Evolutionary conservation across 1,140 invertebrate genomes (phyloP).

Genomic region (Cyrtorhinus lividipennis): DNA sequence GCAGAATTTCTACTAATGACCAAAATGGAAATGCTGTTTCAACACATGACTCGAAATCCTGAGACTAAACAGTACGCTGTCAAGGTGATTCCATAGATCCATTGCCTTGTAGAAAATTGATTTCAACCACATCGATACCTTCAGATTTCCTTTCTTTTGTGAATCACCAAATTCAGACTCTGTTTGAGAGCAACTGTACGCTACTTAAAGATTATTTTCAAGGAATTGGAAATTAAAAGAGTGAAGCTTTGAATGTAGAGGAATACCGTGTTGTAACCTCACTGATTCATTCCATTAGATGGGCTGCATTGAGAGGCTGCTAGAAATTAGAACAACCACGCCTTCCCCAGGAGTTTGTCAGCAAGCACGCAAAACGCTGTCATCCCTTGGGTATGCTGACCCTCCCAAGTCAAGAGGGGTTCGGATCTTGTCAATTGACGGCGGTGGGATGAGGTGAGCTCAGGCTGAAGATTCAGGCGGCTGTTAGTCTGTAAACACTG

Average conservation of each 20-base stretch:
- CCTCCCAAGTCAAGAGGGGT: conserved; percentile 58
- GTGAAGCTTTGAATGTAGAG: too few species aligned
- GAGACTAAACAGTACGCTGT: conserved; percentile 30
- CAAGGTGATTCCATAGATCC: conserved; percentile 12
- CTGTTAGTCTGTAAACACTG: not conserved
- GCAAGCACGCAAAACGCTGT: conserved; percentile 44
- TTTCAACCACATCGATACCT: not conserved
- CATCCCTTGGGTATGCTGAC: conserved; percentile 56
- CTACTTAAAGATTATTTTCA: too few species aligned
- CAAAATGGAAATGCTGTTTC: conserved; percentile 47
- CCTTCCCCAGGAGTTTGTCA: conserved; percentile 32
- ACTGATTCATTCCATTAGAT: conserved; percentile 34
- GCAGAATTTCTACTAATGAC: conserved; percentile 25
- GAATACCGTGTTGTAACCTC: not conserved
- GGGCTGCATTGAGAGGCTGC: conserved; percentile 44
- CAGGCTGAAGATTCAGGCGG: not conserved
- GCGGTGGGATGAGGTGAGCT: conserved; percentile 58
- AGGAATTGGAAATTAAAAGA: too few species aligned
- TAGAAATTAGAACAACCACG: conserved; percentile 33
- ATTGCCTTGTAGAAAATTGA: not conserved
- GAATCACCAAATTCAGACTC: not conserved
- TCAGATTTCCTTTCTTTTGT: not conserved
- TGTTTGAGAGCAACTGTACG: not conserved
- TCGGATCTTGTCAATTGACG: conserved; percentile 73
- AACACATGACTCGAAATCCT: conserved; percentile 53